Evolutionary conservation across 2,797 vertebrate genomes (phyloP).

Genomic region (Coregonus suidteri): DNA sequence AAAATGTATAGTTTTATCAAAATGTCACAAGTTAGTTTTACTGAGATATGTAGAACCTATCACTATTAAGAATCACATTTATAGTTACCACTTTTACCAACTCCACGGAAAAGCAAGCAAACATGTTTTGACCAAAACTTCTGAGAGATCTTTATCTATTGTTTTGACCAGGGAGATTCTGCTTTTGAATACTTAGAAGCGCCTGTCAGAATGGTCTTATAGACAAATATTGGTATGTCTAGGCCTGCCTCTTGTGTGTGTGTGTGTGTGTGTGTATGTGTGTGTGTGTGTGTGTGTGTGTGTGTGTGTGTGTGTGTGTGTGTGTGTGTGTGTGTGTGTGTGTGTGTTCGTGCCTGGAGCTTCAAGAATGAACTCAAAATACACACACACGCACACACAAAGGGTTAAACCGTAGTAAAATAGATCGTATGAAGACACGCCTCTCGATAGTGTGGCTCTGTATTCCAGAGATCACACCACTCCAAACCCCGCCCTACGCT

Average conservation of each 20-base stretch:
- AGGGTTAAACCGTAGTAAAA: slow-evolving; percentile 62
- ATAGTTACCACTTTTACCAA: not conserved
- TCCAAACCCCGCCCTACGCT: slow-evolving; percentile 46
- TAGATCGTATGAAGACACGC: slow-evolving; percentile 44
- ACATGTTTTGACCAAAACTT: not conserved
- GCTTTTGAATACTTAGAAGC: not conserved
- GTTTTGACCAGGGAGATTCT: slow-evolving; percentile 3
- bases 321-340: not conserved
- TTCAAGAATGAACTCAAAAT: not conserved
- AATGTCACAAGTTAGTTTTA: not conserved
- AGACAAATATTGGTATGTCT: not conserved
- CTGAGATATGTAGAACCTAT: not conserved
- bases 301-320: slow-evolving; percentile 14
- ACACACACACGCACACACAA: slow-evolving; percentile 18
- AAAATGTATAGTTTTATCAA: not conserved
- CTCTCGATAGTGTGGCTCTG: slow-evolving; percentile 54
- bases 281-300: not conserved
- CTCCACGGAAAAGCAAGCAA: not conserved
- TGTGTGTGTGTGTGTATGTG: not conserved
- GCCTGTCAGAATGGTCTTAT: not conserved
- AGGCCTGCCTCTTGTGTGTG: not conserved
- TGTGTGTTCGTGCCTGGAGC: slow-evolving; percentile 2
- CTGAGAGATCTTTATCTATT: not conserved
- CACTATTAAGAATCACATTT: not conserved
- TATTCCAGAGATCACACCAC: slow-evolving; percentile 77